Percentiles rank a stretch among this genome's conserved stretches.
Evolutionary conservation across 2,797 vertebrate genomes (phyloP).

Genomic region (Dicrostonyx torquatus): DNA sequence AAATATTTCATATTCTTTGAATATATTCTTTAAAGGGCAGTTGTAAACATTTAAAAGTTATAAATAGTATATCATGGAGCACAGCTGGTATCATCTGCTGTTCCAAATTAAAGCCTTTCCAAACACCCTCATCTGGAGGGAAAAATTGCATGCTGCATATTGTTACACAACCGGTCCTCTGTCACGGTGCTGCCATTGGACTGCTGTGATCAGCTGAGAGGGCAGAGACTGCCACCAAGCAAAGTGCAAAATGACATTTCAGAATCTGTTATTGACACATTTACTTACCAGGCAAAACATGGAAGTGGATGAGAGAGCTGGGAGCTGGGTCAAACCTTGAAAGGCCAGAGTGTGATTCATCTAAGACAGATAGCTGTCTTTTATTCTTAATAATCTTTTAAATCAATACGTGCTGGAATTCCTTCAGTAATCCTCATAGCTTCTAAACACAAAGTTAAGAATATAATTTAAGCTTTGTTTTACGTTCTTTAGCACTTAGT

Average conservation of each 20-base stretch:
- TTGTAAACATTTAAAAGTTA: constrained; percentile 78
- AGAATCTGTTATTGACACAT: constrained; percentile 43
- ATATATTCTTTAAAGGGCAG: constrained; percentile 67
- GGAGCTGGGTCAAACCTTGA: not conserved
- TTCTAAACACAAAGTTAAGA: constrained; percentile 30
- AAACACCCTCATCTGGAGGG: constrained; percentile 74
- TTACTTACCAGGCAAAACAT: constrained; percentile 35
- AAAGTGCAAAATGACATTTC: constrained; percentile 55
- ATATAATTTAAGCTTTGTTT: constrained; percentile 46
- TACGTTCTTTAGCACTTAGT: constrained; percentile 22
- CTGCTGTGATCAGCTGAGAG: constrained; percentile 56
- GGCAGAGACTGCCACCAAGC: constrained; percentile 62
- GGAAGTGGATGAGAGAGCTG: not conserved
- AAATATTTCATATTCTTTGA: constrained; percentile 76
- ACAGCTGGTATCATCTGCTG: constrained; percentile 76
- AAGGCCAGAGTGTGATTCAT: constrained; percentile 39
- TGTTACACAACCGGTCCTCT: constrained; percentile 70
- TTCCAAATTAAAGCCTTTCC: constrained; percentile 79
- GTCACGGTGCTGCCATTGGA: constrained; percentile 63
- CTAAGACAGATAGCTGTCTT: constrained; percentile 5
- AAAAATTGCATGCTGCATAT: constrained; percentile 60
- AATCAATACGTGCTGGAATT: constrained; percentile 52
- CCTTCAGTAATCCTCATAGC: constrained; percentile 43
- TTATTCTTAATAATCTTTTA: constrained; percentile 54
- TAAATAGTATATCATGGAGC: constrained; percentile 76